A percentile compares a stretch with the other conserved stretches of the same genome.
Conservation (phyloP, 2,888 invertebrate species). For the Scaptomyza polygonia region DNA sequence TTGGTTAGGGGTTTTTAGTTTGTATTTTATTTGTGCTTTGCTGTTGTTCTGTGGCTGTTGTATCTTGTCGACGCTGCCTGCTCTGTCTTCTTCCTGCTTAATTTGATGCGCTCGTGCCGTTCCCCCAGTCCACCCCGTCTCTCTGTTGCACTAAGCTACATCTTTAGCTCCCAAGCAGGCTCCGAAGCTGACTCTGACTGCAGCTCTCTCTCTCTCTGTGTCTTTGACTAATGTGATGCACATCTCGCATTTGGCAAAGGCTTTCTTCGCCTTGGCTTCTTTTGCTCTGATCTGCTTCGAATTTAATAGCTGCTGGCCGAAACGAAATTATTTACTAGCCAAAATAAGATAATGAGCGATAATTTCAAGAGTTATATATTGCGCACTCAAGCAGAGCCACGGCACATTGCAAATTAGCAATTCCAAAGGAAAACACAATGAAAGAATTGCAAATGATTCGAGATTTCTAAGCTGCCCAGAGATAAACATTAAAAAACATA, state of each 20-base stretch:
- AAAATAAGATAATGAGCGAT: conserved; percentile 68
- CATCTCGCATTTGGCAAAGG: conserved; percentile 13
- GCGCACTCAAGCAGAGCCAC: conserved; percentile 22
- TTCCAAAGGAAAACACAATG: background rate
- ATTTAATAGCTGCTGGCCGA: conserved; percentile 63
- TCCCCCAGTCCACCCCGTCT: conserved; percentile 37
- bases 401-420: conserved; percentile 20
- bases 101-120: conserved; percentile 78
- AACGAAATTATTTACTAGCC: conserved; percentile 73
- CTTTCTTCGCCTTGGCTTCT: conserved; percentile 23
- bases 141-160: conserved; percentile 12
- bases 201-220: no score
- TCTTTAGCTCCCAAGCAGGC: conserved; percentile 7
- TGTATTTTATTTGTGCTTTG: conserved; percentile 73
- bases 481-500: conserved; percentile 5
- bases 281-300: conserved; percentile 44
- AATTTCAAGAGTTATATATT: conserved; percentile 55
- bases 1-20: conserved; percentile 75
- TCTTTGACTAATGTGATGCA: conserved; percentile 37
- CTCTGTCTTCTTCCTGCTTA: conserved; percentile 61
- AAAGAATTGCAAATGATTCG: background rate
- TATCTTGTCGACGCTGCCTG: conserved; percentile 39
- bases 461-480: conserved; percentile 1
- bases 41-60: conserved; percentile 26
- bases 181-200: conserved; percentile 7